A percentile compares a stretch with the other conserved stretches of the same genome.
These are phyloP conservation scores for Onychomys arenicola DNA, from an alignment of 2,797 vertebrate genomes.

Conservation along the genomic window DNA sequence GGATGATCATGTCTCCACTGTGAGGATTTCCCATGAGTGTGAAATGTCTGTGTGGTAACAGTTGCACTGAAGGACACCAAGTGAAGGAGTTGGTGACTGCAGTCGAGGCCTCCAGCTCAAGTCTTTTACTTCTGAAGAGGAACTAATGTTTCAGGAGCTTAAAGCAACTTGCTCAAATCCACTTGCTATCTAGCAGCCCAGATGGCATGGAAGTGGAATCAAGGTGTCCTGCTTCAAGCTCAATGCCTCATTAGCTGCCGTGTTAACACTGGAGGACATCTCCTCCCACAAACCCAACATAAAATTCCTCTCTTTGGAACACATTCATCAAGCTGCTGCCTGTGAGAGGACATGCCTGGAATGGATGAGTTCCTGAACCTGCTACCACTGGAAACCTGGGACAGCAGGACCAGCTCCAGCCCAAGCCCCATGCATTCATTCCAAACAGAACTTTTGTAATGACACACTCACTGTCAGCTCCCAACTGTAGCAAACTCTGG, in stretches of 20 bases:
- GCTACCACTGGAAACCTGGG: background rate
- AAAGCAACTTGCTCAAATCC: conserved; percentile 17
- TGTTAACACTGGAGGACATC: conserved; percentile 22
- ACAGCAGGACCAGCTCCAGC: background rate
- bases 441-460: background rate
- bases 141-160: conserved; percentile 37
- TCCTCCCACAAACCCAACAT: conserved; percentile 23
- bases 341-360: background rate
- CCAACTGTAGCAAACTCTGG: background rate
- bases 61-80: background rate
- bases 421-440: background rate
- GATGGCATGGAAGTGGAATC: background rate
- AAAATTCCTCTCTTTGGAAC: conserved; percentile 70
- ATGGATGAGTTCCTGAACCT: conserved; percentile 33
- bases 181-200: conserved; percentile 26
- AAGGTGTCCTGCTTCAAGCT: conserved; percentile 54
- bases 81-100: background rate
- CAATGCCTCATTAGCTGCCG: conserved; percentile 65
- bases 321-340: conserved; percentile 5
- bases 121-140: background rate
- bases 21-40: background rate
- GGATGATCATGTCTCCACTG: background rate
- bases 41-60: background rate
- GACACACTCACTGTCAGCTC: background rate
- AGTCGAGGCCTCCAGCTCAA: background rate